These are phyloP conservation scores for Gnathonemus echidnorhynchus DNA, from an alignment of 2,113 vertebrate species.

Conservation along the genomic window DNA sequence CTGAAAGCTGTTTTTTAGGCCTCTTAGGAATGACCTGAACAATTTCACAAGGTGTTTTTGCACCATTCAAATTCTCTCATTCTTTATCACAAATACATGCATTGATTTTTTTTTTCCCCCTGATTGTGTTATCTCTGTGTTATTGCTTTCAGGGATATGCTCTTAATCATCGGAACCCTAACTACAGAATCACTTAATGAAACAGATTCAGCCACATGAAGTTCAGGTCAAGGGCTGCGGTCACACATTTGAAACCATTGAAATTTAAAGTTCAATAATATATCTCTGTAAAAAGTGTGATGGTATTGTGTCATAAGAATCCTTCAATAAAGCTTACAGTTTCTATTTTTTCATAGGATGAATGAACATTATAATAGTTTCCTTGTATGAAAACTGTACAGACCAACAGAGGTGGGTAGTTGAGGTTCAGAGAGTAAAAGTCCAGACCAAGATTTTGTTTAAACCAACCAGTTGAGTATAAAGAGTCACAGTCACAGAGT, in stretches of 20 bases:
- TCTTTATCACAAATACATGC: neutral
- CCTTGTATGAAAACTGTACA: neutral
- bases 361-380: neutral
- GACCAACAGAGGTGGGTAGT: neutral
- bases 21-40: neutral
- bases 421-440: neutral
- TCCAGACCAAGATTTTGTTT: neutral
- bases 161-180: neutral
- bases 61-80: neutral
- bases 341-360: neutral
- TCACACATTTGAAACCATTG: neutral
- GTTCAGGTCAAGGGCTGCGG: neutral
- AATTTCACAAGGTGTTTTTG: neutral
- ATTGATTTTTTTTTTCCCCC: neutral
- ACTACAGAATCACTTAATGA: neutral
- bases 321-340: neutral
- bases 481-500: neutral
- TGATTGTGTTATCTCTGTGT: neutral
- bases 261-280: neutral
- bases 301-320: neutral
- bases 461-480: neutral
- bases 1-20: neutral
- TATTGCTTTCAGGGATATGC: neutral
- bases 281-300: neutral
- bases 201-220: neutral